Conservation (phyloP, 2,113 vertebrate species). For the Thymallus thymallus region DNA sequence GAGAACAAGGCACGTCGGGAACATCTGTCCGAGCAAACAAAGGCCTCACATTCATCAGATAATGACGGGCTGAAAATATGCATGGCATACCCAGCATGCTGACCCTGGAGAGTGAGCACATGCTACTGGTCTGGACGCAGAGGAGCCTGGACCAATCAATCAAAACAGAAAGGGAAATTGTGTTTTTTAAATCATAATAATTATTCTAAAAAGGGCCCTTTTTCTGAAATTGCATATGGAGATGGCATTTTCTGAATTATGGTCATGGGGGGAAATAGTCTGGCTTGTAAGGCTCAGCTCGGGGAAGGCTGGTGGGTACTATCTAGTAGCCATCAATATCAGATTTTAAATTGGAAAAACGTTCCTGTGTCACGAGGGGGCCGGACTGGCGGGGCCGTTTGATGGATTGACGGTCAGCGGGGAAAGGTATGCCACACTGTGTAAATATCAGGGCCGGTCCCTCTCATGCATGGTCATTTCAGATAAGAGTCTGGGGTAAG, state of each 20-base stretch:
- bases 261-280: background rate
- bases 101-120: too few relatives aligned
- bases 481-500: conserved; percentile 24
- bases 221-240: conserved; percentile 10
- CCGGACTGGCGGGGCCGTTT: conserved; percentile 44
- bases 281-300: conserved; percentile 37
- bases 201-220: background rate
- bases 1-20: too few relatives aligned
- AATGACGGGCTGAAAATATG: too few relatives aligned
- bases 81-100: too few relatives aligned
- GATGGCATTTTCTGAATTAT: conserved; percentile 32
- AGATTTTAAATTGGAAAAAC: conserved; percentile 70
- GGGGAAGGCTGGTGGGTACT: conserved; percentile 35
- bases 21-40: too few relatives aligned
- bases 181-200: background rate
- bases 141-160: too few relatives aligned
- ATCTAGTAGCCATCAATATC: conserved; percentile 64
- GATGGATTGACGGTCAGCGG: conserved; percentile 53
- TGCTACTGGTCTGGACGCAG: too few relatives aligned
- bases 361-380: conserved; percentile 59
- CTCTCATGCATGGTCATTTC: conserved; percentile 43
- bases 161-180: background rate
- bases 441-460: conserved; percentile 55
- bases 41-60: too few relatives aligned
- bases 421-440: conserved; percentile 54